phyloP scores from a whole-genome alignment of 1,140 invertebrate species.

The Homarus americanus region DNA sequence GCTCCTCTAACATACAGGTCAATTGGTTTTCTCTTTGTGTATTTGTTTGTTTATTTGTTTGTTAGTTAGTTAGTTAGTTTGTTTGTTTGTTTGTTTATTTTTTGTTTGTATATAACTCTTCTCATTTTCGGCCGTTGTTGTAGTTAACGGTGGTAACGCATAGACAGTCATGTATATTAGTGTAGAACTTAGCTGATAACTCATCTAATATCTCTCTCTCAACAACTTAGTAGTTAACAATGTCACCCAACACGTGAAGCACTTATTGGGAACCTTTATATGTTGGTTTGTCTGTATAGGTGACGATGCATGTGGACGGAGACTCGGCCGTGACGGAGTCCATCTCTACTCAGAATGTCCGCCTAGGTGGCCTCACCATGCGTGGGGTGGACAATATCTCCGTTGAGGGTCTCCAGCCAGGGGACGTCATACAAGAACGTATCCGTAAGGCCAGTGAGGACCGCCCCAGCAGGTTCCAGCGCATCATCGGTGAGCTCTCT shows the following conservation, averaged over 20 bases:
- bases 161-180: too few species aligned
- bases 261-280: too few species aligned
- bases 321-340: conserved; percentile 65
- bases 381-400: conserved; percentile 45
- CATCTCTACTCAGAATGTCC: conserved; percentile 63
- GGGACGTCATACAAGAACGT: conserved; percentile 56
- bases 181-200: too few species aligned
- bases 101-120: too few species aligned
- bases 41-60: background rate
- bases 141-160: too few species aligned
- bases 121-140: too few species aligned
- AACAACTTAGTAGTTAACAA: too few species aligned
- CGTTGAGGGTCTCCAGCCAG: conserved; percentile 37
- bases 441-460: conserved; percentile 57
- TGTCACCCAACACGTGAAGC: too few species aligned
- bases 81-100: too few species aligned
- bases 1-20: conserved; percentile 45
- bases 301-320: conserved; percentile 65
- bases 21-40: background rate
- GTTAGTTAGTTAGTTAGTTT: conserved; percentile 1
- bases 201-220: too few species aligned
- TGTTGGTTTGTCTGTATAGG: conserved; percentile 13
- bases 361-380: conserved; percentile 62
- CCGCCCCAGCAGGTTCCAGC: conserved; percentile 40
- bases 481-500: conserved; percentile 47